phyloP scores from a whole-genome alignment of 2,113 vertebrate genomes.

The Platichthys flesus region DNA sequence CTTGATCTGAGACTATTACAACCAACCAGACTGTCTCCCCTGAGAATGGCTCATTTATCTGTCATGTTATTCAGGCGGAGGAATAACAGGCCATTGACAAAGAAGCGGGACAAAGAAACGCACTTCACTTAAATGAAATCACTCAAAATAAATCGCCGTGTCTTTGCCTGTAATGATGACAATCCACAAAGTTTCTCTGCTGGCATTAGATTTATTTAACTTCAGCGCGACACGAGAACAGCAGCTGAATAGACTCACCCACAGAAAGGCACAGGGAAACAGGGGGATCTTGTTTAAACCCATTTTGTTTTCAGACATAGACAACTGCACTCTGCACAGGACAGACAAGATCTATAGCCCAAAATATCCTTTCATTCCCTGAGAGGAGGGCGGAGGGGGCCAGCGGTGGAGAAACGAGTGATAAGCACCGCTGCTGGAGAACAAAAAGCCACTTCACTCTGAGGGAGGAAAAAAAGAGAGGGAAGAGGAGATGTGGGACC shows the following conservation, averaged over 20 bases:
- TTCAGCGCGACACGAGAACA: neutral
- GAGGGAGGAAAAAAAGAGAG: constrained; percentile 38
- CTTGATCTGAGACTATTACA: constrained; percentile 25
- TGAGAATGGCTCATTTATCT: constrained; percentile 42
- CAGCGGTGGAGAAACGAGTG: constrained; percentile 69
- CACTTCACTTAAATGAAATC: constrained; percentile 36
- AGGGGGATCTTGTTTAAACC: neutral
- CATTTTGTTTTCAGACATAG: neutral
- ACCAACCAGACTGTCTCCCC: constrained; percentile 14
- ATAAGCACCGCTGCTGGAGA: constrained; percentile 70
- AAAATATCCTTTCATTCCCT: constrained; percentile 58
- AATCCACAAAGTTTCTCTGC: constrained; percentile 23
- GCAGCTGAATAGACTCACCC: neutral
- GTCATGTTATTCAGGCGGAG: constrained; percentile 40
- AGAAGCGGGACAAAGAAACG: constrained; percentile 43
- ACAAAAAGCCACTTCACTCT: constrained; percentile 78
- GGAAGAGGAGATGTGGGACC: constrained; percentile 44
- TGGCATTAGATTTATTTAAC: constrained; percentile 35
- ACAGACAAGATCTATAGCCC: constrained; percentile 44
- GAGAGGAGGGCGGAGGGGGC: constrained; percentile 35
- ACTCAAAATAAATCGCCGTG: constrained; percentile 29
- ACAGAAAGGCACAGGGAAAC: neutral
- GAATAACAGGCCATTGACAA: constrained; percentile 53
- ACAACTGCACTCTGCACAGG: constrained; percentile 16
- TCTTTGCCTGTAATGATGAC: constrained; percentile 50